Evolutionary conservation across 2,888 invertebrate genomes (phyloP), one percentile per base, ranked within the genome.

Genomic region (Drepana falcataria): DNA sequence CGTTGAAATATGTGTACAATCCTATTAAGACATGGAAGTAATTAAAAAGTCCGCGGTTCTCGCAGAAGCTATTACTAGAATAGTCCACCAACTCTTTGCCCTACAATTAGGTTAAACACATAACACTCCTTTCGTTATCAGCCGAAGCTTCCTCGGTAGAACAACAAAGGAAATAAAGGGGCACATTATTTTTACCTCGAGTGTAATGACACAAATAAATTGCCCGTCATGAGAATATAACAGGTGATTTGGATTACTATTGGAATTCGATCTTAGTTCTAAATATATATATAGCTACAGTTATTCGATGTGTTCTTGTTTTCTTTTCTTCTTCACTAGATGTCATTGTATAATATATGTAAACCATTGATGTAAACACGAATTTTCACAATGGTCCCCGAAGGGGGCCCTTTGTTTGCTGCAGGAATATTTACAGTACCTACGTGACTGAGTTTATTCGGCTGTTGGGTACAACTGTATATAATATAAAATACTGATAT

Each of bases 181-280:
- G 59, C 64, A 65, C 61, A 73, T 73, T 73, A 70, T 73, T 71
- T 69, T 69, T 63, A 67, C 67, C 59, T 64, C 55, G 58, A 60
- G 64, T 61, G 63, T 68, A 67, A 67, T 71, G 65, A 69, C 63
- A 67, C 63, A 59, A 68, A 73, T 65, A 76, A 75, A 76, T 76
- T 69, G 63, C 62, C 53, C 59, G 63, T 44, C 76, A 73, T 81
- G 81, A 64, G 81, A 81, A 77, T 58, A 57, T 61, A 62, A 55
- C 81, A 79, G 75, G 70, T 80, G 81, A 60, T 58, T 41, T 44
- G 34, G 4, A 21, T 33, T 56, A 56, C 56, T 52, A 55, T 33
- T 35, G 54, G 54, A 52, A 51, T 48, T 53, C 52, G 54, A 40
- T 44, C 9, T 3, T 44, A 9, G 3, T 9, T 7, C 7, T 4